Conservation (phyloP, 1,140 invertebrate genomes). For the Hycleus phaleratus region DNA sequence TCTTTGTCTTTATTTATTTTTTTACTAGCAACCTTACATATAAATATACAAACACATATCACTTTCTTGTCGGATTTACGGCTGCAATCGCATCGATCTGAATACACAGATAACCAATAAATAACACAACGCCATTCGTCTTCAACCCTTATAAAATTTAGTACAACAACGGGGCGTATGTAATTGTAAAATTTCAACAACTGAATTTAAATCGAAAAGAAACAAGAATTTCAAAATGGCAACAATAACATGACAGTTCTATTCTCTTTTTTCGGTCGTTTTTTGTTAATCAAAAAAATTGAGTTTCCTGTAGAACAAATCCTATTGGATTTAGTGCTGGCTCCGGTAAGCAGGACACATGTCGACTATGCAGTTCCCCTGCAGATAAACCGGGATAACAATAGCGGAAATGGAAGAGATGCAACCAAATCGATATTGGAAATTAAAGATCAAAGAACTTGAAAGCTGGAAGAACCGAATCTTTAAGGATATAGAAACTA, state of each 20-base stretch:
- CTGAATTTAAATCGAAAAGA: background rate
- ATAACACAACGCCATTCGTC: constrained; percentile 21
- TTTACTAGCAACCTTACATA: background rate
- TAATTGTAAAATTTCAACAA: constrained; percentile 26
- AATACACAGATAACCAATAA: constrained; percentile 23
- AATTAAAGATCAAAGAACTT: constrained; percentile 43
- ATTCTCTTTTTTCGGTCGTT: too few species aligned
- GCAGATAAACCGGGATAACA: constrained; percentile 49
- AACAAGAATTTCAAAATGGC: constrained; percentile 9
- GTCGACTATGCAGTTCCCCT: constrained; percentile 34
- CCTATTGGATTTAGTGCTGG: constrained; percentile 28
- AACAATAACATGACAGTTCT: too few species aligned
- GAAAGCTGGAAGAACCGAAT: constrained; percentile 46
- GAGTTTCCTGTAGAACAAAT: constrained; percentile 14
- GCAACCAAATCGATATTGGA: constrained; percentile 41
- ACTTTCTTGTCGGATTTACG: constrained; percentile 31
- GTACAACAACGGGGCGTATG: background rate
- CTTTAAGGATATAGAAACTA: too few species aligned
- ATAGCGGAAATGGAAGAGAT: constrained; percentile 46
- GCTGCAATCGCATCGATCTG: constrained; percentile 27
- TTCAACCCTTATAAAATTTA: constrained; percentile 4
- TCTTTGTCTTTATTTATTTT: too few species aligned
- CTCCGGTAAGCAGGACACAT: constrained; percentile 37
- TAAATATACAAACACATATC: constrained; percentile 33
- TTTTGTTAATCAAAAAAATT: too few species aligned